Percentiles rank a stretch among this genome's conserved stretches.
Evolutionary conservation across 2,113 vertebrate genomes (phyloP).

Genomic region (Jaculus jaculus): DNA sequence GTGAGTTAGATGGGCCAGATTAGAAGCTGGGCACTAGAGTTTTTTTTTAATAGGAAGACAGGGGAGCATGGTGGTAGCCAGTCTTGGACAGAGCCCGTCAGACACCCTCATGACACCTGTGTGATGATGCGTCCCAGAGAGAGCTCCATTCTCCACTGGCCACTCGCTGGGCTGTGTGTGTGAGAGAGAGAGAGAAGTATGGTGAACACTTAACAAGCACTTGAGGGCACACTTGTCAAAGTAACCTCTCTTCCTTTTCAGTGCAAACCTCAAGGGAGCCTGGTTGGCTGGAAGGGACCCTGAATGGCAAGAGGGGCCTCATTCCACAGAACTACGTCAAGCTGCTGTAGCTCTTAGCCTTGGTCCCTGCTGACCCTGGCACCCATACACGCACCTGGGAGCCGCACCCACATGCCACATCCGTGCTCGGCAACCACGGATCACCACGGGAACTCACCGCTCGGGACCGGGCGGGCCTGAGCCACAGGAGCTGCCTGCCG

Average conservation of each 20-base stretch:
- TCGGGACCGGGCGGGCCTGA: not conserved
- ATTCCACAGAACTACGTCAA: constrained; percentile 99
- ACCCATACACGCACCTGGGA: constrained; percentile 88
- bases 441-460: not conserved
- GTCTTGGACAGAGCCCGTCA: not conserved
- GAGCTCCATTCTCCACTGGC: not conserved
- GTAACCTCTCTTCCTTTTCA: constrained; percentile 77
- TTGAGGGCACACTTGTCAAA: not conserved
- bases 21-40: not conserved
- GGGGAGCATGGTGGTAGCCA: not conserved
- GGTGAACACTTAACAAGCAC: too few species aligned
- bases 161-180: not conserved
- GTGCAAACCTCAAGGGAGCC: constrained; percentile 93
- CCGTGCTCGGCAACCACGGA: constrained; percentile 61
- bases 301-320: constrained; percentile 96
- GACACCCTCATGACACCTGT: not conserved
- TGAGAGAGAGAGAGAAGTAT: rapidly evolving
- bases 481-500: not conserved
- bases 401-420: not conserved
- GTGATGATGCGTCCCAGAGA: not conserved
- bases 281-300: constrained; percentile 97
- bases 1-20: not conserved
- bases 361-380: constrained; percentile 88
- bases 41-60: rapidly evolving
- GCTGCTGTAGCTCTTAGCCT: constrained; percentile 87